These are phyloP conservation scores for Muntiacus reevesi DNA, from an alignment of 2,113 vertebrate species.

Conservation along the genomic window DNA sequence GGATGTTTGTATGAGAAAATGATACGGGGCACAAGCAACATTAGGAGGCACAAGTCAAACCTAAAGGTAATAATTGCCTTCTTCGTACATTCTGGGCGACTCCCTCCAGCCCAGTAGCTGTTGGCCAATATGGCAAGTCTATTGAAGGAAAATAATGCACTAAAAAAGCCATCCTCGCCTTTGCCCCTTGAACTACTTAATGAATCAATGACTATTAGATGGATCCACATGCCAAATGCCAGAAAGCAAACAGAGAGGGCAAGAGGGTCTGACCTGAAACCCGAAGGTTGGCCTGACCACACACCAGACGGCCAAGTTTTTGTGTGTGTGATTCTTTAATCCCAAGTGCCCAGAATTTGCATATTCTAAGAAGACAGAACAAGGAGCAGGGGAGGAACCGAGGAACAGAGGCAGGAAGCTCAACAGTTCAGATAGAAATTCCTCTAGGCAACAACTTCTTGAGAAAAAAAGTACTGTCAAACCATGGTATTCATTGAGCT, in stretches of 20 bases:
- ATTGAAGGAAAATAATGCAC: constrained; percentile 41
- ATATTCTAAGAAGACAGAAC: constrained; percentile 42
- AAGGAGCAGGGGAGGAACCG: not conserved
- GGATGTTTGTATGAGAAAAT: constrained; percentile 70
- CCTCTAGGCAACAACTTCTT: constrained; percentile 54
- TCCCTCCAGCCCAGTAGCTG: constrained; percentile 36
- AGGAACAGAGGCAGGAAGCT: not conserved
- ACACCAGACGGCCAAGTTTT: not conserved
- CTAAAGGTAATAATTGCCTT: constrained; percentile 67
- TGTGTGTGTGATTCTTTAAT: accelerated
- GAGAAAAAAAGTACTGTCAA: constrained; percentile 63
- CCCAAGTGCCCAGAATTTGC: not conserved
- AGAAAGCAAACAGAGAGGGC: not conserved
- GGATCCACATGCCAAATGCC: not conserved
- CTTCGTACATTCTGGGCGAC: constrained; percentile 40
- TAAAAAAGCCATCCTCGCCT: not conserved
- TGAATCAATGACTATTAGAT: constrained; percentile 1
- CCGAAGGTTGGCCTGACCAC: too few species aligned
- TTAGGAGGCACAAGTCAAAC: constrained; percentile 62
- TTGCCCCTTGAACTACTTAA: not conserved
- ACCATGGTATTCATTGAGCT: constrained; percentile 42
- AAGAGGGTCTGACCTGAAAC: not conserved
- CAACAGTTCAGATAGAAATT: constrained; percentile 1
- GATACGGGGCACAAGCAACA: constrained; percentile 67
- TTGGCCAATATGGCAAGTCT: constrained; percentile 31